These are phyloP conservation scores for Tupiocoris notatus DNA, from an alignment of 2,888 invertebrate genomes.

Conservation along the genomic window DNA sequence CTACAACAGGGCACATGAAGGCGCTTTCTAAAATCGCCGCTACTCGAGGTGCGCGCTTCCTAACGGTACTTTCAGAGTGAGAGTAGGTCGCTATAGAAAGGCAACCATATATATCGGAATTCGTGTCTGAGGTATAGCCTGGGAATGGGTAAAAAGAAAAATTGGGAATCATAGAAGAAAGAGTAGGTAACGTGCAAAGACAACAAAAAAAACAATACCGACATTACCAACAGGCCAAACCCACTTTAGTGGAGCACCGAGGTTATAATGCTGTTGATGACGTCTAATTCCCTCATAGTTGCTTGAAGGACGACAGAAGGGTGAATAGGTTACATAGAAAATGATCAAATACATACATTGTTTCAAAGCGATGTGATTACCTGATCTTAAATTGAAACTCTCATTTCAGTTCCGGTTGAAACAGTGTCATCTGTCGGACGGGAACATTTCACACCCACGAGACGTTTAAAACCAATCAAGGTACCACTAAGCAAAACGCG, in stretches of 20 bases:
- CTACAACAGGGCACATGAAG: background rate
- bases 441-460: background rate
- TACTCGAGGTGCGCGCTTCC: background rate
- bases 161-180: background rate
- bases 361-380: slow-evolving; percentile 24
- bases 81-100: background rate
- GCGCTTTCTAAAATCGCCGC: background rate
- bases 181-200: background rate
- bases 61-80: background rate
- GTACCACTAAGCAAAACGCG: background rate
- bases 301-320: too few species aligned
- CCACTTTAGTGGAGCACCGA: background rate
- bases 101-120: background rate
- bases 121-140: background rate
- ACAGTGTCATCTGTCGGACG: slow-evolving; percentile 21
- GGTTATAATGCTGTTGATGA: background rate
- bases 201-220: background rate
- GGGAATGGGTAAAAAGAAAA: background rate
- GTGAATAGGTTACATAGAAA: too few species aligned
- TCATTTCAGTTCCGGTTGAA: slow-evolving; percentile 37
- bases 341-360: too few species aligned
- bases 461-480: slow-evolving; percentile 15
- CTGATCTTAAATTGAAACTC: slow-evolving; percentile 38
- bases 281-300: too few species aligned
- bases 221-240: background rate